Evolutionary conservation across 2,888 invertebrate species (phyloP).

Genomic region (Matsumyia berberina): DNA sequence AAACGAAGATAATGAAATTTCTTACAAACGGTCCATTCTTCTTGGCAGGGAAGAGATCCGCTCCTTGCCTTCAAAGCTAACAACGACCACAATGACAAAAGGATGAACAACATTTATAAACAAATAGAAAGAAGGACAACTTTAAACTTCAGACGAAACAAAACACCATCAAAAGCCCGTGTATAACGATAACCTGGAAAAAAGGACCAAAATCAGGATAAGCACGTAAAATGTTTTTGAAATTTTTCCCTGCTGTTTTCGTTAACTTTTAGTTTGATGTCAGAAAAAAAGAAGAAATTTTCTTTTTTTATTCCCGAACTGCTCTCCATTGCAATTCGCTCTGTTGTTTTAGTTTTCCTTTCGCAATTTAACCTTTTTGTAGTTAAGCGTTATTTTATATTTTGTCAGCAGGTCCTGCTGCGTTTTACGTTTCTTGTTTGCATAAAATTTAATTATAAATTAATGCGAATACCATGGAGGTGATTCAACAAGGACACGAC

Average conservation of each 20-base stretch:
- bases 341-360: slow-evolving; percentile 4
- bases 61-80: slow-evolving; percentile 20
- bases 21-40: slow-evolving; percentile 35
- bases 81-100: slow-evolving; percentile 54
- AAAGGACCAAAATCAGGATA: slow-evolving; percentile 34
- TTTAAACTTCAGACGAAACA: slow-evolving; percentile 44
- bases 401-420: slow-evolving; percentile 46
- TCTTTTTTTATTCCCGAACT: slow-evolving; percentile 32
- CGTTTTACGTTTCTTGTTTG: slow-evolving; percentile 38
- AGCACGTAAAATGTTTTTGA: slow-evolving; percentile 47
- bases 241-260: slow-evolving; percentile 31
- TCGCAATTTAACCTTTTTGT: slow-evolving; percentile 55
- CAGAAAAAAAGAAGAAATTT: slow-evolving; percentile 14
- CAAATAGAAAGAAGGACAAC: slow-evolving; percentile 58
- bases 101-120: slow-evolving; percentile 54
- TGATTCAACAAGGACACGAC: slow-evolving; percentile 13
- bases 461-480: slow-evolving; percentile 21
- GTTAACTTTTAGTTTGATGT: slow-evolving; percentile 35
- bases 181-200: slow-evolving; percentile 29
- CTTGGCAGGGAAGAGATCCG: not conserved
- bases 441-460: slow-evolving; percentile 39
- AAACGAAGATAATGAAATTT: slow-evolving; percentile 60
- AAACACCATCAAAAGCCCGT: slow-evolving; percentile 38
- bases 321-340: slow-evolving; percentile 10
- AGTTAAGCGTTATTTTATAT: slow-evolving; percentile 60